Evolutionary conservation across 2,113 vertebrate genomes (phyloP).

Genomic region (Anhinga anhinga): DNA sequence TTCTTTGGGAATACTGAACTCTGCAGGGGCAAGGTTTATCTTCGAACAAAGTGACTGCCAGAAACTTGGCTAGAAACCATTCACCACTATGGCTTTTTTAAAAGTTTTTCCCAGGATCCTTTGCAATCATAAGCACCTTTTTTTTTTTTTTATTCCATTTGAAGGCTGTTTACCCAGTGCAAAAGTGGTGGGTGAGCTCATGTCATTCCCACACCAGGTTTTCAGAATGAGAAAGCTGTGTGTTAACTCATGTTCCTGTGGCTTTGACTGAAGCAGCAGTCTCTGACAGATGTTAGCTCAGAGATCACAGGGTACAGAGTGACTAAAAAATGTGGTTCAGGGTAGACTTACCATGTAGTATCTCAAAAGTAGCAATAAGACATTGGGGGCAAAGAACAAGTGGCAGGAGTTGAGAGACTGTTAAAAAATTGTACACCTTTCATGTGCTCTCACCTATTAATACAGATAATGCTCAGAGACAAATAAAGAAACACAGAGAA

Average conservation of each 20-base stretch:
- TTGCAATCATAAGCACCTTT: not conserved
- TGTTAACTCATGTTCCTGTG: slow-evolving; percentile 15
- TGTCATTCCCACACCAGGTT: not conserved
- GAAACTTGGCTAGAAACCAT: not conserved
- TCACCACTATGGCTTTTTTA: not conserved
- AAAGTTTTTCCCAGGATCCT: not conserved
- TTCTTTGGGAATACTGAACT: not conserved
- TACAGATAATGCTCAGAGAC: not conserved
- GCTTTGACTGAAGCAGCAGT: not conserved
- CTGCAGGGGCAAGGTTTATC: not conserved
- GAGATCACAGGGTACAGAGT: not conserved
- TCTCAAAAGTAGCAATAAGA: not conserved
- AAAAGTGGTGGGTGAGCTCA: slow-evolving; percentile 34
- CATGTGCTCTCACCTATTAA: not conserved
- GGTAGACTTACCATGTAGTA: not conserved
- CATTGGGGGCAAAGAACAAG: not conserved
- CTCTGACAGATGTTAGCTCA: slow-evolving; percentile 9
- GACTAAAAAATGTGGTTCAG: not conserved
- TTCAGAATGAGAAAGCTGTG: slow-evolving; percentile 20
- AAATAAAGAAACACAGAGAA: not conserved
- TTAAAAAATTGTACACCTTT: not conserved
- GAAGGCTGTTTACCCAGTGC: not conserved
- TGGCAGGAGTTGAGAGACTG: not conserved
- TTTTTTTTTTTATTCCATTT: not conserved
- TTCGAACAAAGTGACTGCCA: not conserved